Evolutionary conservation across 2,888 invertebrate genomes (phyloP).

Genomic region (Acholoe squamosa): DNA sequence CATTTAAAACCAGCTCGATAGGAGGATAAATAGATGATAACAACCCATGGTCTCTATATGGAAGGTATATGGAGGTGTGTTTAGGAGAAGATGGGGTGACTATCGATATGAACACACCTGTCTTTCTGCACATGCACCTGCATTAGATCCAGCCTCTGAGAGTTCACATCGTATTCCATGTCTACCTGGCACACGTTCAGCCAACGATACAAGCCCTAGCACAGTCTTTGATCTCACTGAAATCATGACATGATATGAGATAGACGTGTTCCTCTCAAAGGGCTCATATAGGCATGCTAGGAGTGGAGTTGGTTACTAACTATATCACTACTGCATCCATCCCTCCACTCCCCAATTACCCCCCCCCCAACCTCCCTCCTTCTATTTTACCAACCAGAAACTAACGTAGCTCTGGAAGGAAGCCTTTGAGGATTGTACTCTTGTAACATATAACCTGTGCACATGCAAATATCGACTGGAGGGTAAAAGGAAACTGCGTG

Average conservation of each 20-base stretch:
- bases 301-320: not conserved
- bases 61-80: too few species aligned
- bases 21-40: too few species aligned
- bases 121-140: conserved; percentile 10
- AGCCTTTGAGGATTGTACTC: conserved; percentile 1
- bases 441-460: conserved; percentile 1
- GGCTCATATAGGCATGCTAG: not conserved
- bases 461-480: conserved; percentile 30
- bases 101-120: conserved; percentile 21
- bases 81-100: not conserved
- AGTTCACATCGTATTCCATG: not conserved
- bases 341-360: not conserved
- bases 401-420: not conserved
- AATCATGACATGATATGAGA: conserved; percentile 9
- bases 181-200: not conserved
- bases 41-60: too few species aligned
- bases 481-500: not conserved
- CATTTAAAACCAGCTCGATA: too few species aligned
- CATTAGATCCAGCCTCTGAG: not conserved
- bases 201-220: not conserved
- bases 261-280: not conserved
- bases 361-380: not conserved
- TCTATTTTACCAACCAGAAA: not conserved
- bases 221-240: conserved; percentile 4
- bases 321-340: too few species aligned